These are phyloP conservation scores for Heliconius ismenius DNA, from an alignment of 2,888 invertebrate genomes.

Conservation along the genomic window DNA sequence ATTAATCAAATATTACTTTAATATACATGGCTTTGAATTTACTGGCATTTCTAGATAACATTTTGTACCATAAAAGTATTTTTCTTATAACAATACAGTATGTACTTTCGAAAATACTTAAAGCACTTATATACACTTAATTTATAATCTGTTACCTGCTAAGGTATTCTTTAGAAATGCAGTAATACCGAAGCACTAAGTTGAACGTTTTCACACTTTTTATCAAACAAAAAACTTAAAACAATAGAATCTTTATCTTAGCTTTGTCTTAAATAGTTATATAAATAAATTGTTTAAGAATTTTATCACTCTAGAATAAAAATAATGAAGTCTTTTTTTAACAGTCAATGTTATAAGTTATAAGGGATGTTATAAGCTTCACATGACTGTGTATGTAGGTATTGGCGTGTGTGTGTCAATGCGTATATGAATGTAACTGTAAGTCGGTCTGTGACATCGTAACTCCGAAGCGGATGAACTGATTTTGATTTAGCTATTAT, in stretches of 20 bases:
- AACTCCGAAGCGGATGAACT: background rate
- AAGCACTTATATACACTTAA: background rate
- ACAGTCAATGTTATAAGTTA: too few relatives aligned
- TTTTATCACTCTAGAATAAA: background rate
- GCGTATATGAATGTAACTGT: background rate
- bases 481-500: background rate
- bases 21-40: too few relatives aligned
- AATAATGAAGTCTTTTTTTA: background rate
- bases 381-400: too few relatives aligned
- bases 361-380: too few relatives aligned
- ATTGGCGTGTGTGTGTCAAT: too few relatives aligned
- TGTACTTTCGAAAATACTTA: background rate
- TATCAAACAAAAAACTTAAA: background rate
- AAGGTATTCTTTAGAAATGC: background rate
- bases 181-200: background rate
- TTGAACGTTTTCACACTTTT: constrained; percentile 3
- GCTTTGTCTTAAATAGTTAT: background rate
- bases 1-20: too few relatives aligned
- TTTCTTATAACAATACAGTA: background rate
- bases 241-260: background rate
- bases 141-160: constrained; percentile 2
- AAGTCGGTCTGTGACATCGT: background rate
- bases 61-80: too few relatives aligned
- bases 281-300: background rate
- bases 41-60: too few relatives aligned